Conservation (phyloP, 23 tunicate species). For the Trididemnum clinides region DNA sequence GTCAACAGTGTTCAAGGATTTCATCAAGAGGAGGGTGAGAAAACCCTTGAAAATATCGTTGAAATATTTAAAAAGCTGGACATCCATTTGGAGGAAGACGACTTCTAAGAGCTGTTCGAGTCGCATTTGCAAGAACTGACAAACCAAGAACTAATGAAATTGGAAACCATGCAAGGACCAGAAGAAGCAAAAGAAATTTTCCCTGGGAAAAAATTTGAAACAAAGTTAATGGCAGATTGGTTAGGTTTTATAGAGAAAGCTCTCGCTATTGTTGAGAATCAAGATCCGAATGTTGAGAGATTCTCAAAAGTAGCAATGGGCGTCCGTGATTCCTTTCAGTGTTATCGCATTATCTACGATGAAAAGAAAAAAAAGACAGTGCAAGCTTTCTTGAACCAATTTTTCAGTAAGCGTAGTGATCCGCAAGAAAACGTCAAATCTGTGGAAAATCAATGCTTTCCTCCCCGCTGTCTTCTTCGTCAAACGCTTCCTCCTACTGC, state of each 20-base stretch:
- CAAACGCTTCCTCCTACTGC: no score
- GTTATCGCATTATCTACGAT: slow-evolving; percentile 44
- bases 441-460: not conserved
- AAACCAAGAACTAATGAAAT: slow-evolving; percentile 36
- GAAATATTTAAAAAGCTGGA: slow-evolving; percentile 42
- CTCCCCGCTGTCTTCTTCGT: no score
- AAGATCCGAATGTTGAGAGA: slow-evolving; percentile 32
- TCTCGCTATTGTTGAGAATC: slow-evolving; percentile 39
- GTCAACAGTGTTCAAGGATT: slow-evolving; percentile 6
- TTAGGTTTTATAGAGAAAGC: slow-evolving; percentile 32
- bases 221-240: slow-evolving; percentile 38
- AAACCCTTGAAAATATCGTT: slow-evolving; percentile 34
- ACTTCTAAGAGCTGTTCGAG: slow-evolving; percentile 33
- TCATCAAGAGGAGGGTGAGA: slow-evolving; percentile 8
- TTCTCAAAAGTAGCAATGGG: slow-evolving; percentile 36
- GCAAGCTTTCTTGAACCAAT: not conserved
- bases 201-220: slow-evolving; percentile 34
- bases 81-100: slow-evolving; percentile 26
- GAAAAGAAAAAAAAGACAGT: slow-evolving; percentile 21
- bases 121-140: slow-evolving; percentile 30
- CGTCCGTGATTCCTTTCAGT: slow-evolving; percentile 22
- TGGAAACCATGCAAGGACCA: slow-evolving; percentile 40
- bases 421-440: not conserved
- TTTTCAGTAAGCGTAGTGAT: not conserved
- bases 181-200: slow-evolving; percentile 29